Conservation (phyloP, 92 coral and sea anemone genomes). For the Virgularia gustaviana region DNA sequence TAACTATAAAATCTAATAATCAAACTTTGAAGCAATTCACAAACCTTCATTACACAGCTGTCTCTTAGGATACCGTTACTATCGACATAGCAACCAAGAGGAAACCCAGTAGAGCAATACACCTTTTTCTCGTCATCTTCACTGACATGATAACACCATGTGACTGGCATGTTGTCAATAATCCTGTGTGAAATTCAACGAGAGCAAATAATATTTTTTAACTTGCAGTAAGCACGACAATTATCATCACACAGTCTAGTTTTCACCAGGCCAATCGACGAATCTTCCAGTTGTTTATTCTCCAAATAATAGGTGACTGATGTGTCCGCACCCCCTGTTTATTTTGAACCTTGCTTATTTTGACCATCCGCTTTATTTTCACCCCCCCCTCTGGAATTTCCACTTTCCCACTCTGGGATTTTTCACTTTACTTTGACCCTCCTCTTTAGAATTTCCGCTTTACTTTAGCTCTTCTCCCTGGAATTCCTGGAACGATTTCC, state of each 20-base stretch:
- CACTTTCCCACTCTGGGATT: too few relatives aligned
- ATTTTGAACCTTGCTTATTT: too few relatives aligned
- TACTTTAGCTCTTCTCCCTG: too few relatives aligned
- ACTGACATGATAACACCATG: slow-evolving; percentile 93
- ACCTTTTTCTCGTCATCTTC: slow-evolving; percentile 55
- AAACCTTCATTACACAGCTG: slow-evolving; percentile 92
- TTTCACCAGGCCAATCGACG: neutral
- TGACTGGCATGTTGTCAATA: slow-evolving; percentile 98
- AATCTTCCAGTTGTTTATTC: neutral
- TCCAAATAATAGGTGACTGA: too few relatives aligned
- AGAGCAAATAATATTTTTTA: neutral
- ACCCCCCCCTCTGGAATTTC: too few relatives aligned
- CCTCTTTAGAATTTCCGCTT: too few relatives aligned
- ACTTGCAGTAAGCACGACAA: neutral
- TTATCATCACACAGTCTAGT: neutral
- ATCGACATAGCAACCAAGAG: slow-evolving; percentile 89
- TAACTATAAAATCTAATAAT: neutral
- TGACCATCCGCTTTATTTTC: too few relatives aligned
- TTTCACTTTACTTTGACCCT: too few relatives aligned
- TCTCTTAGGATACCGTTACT: slow-evolving; percentile 70
- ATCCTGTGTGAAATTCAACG: slow-evolving; percentile 52
- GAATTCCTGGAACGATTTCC: too few relatives aligned
- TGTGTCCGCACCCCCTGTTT: too few relatives aligned
- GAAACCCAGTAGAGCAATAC: slow-evolving; percentile 95
- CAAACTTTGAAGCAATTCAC: neutral